phyloP scores from a whole-genome alignment of 2,888 invertebrate species.

The Harmothoe impar region DNA sequence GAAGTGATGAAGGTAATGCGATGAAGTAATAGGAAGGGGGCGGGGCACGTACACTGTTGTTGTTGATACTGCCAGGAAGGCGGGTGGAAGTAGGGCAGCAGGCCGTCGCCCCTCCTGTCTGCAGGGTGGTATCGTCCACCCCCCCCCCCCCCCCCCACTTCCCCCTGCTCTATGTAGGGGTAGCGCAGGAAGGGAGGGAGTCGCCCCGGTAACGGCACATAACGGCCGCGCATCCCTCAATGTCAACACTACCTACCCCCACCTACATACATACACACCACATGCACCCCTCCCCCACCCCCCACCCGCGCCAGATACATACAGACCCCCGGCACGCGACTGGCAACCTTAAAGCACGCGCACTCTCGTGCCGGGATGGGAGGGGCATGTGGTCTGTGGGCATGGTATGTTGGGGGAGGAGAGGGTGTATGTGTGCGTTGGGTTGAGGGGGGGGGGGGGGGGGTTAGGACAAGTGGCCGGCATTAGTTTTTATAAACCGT shows the following conservation, averaged over 20 bases:
- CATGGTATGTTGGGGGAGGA: too few relatives aligned
- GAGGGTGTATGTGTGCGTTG: too few relatives aligned
- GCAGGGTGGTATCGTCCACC: not conserved
- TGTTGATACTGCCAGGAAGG: slow-evolving; percentile 28
- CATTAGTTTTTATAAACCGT: too few relatives aligned
- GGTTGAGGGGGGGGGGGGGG: too few relatives aligned
- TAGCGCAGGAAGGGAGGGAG: not conserved
- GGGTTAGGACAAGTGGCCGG: too few relatives aligned
- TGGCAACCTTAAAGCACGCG: not conserved
- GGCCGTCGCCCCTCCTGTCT: slow-evolving; percentile 22
- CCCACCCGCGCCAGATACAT: too few relatives aligned
- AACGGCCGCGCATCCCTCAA: slow-evolving; percentile 11
- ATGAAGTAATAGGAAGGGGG: too few relatives aligned
- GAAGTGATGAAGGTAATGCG: too few relatives aligned
- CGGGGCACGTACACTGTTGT: not conserved
- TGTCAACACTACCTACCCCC: not conserved
- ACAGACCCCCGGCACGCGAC: not conserved
- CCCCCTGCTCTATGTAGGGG: not conserved
- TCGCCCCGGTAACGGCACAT: slow-evolving; percentile 12
- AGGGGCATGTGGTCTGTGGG: not conserved
- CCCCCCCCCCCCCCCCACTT: not conserved
- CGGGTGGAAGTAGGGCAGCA: slow-evolving; percentile 31
- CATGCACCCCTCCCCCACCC: not conserved
- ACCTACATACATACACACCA: not conserved
- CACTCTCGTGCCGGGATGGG: not conserved